Base-by-base conservation (phyloP, 2,797 vertebrate genomes). In the Sebastes miniatus region DNA sequence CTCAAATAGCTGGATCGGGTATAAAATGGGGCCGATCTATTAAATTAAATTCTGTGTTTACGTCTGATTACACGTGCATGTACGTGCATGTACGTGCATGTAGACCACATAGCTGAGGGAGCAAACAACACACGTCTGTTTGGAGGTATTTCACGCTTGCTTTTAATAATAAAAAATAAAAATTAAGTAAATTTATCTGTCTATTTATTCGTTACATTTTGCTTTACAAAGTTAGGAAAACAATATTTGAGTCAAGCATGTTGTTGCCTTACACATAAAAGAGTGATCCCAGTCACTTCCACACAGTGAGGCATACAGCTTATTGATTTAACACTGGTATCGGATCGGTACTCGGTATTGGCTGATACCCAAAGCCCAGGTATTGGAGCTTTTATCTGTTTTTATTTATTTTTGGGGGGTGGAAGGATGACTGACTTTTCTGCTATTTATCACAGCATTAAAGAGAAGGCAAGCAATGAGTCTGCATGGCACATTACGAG, bases 401-500 rank as follows among this genome's bases (percentile, higher is more conserved):
- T 43, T 24, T 9, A 24, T 36, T 73, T 77, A 47, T 25, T 76
- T 76, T 65, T 43, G 50, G 2, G 4, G 36, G 32, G 5, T 5
- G 14, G 7, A 66, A 63, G 6, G 13, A 32, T 20, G 39, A 66
- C 22, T 25, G 69, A 52, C 25, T 57, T 73, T 52, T 64, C 58
- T 52, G 18, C 24, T 70, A 8, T 83, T 69, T 74, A n/a, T 34
- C 29, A 43, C 8, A 56, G 20, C 47, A 56, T 54, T 68, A 25
- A 67, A 58, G 11, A 10, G 32, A 69, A 18, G 3, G 54, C 25
- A 50, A 79, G 52, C 36, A 57, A 57, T 27, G 67, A 77, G 64
- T 11, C 66, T n/a, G 69, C 59, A 39, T 75, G 56, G 58, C 29
- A 69, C 67, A 65, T n/a, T 54, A 54, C 9, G 36, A 72, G 62